These are phyloP conservation scores for Athene cunicularia DNA, from an alignment of 2,113 vertebrate genomes.

Conservation along the genomic window DNA sequence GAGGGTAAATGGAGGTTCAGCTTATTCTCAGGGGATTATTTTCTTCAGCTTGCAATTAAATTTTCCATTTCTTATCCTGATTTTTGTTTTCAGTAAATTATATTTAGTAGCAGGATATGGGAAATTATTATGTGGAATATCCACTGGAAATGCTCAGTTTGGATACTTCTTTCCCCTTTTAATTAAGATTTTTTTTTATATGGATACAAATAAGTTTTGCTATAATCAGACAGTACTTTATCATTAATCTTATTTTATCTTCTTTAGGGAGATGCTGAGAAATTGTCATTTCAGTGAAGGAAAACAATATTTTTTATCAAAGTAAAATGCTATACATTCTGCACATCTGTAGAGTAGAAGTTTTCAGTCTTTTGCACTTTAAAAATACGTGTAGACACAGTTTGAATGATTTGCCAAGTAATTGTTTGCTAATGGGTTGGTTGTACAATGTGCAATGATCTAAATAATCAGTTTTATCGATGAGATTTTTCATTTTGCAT, in stretches of 20 bases:
- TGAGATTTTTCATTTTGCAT: background rate
- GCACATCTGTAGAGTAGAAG: background rate
- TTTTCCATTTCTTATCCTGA: background rate
- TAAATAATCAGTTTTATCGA: background rate
- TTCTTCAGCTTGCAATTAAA: background rate
- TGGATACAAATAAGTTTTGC: background rate
- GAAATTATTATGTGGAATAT: background rate
- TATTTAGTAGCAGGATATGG: background rate
- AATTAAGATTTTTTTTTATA: background rate
- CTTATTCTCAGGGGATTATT: background rate
- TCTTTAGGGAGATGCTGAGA: background rate
- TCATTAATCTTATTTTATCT: background rate
- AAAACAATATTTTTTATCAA: background rate
- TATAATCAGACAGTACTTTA: background rate
- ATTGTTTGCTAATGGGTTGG: background rate
- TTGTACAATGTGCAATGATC: background rate
- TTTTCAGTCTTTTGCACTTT: background rate
- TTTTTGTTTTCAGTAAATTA: background rate
- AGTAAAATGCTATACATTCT: background rate
- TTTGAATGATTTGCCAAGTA: background rate
- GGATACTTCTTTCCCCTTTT: background rate
- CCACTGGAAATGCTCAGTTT: background rate
- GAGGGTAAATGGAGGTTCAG: slow-evolving; percentile 76
- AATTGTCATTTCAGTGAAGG: background rate
- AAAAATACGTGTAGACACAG: background rate